Evolutionary conservation across 2,797 vertebrate genomes (phyloP).

Genomic region (Vultur gryphus): DNA sequence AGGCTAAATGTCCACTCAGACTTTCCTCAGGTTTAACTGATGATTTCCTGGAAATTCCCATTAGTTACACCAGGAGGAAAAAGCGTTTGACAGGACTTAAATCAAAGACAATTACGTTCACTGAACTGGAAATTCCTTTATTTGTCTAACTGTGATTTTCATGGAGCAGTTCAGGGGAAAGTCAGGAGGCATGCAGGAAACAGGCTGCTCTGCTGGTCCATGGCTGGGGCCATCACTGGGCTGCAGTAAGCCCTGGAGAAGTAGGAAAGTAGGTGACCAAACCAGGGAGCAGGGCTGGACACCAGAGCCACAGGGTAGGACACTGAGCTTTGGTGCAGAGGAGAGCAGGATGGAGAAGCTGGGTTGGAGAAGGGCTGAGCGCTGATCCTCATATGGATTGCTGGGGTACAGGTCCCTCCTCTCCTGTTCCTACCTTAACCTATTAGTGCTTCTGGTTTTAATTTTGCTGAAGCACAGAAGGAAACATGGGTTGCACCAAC

Average conservation of each 20-base stretch:
- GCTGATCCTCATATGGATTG: neutral
- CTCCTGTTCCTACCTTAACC: neutral
- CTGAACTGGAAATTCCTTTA: neutral
- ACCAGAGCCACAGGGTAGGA: neutral
- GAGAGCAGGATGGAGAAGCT: neutral
- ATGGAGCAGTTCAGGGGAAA: neutral
- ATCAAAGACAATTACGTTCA: neutral
- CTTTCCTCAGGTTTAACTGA: neutral
- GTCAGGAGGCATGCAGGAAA: neutral
- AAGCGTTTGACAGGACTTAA: neutral
- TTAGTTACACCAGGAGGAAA: neutral
- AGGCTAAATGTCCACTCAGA: neutral
- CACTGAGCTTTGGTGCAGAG: neutral
- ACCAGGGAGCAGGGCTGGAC: neutral
- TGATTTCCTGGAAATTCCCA: slow-evolving; percentile 31
- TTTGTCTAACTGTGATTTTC: neutral
- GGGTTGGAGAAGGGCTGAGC: neutral
- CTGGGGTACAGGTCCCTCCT: neutral
- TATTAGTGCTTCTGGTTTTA: neutral
- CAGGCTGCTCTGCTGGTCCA: neutral
- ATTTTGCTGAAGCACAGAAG: neutral
- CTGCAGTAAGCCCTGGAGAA: neutral
- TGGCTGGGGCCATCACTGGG: neutral
- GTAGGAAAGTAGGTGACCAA: neutral
- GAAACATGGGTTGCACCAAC: neutral